Evolutionary conservation across 2,797 vertebrate species (phyloP).

Genomic region (Artibeus jamaicensis): DNA sequence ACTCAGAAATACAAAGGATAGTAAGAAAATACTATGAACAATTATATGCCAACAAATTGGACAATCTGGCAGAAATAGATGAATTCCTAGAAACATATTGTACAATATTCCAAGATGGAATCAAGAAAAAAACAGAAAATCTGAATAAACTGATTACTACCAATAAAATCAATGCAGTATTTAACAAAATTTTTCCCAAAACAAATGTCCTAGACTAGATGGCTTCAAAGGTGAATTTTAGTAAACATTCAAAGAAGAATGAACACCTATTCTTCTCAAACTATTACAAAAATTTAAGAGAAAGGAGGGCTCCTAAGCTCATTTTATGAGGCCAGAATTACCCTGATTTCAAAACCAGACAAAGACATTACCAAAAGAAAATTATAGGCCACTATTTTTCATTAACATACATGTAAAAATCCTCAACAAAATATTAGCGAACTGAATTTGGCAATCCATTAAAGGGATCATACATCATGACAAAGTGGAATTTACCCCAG

Average conservation of each 20-base stretch:
- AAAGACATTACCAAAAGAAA: not conserved
- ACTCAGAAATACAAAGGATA: not conserved
- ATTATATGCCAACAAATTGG: not conserved
- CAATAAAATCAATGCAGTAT: not conserved
- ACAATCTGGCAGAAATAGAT: not conserved
- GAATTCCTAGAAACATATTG: not conserved
- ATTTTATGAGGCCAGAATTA: not conserved
- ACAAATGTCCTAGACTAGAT: not conserved
- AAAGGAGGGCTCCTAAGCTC: not conserved
- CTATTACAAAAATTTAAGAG: not conserved
- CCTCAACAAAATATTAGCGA: not conserved
- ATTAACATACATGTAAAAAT: not conserved
- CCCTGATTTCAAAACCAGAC: not conserved
- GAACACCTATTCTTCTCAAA: not conserved
- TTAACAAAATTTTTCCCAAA: not conserved
- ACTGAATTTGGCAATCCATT: not conserved
- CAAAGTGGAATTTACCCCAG: not conserved
- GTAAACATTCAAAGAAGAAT: not conserved
- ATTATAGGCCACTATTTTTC: not conserved
- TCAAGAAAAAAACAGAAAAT: not conserved
- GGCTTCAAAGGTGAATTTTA: not conserved
- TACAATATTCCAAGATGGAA: not conserved
- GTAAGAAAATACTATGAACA: not conserved
- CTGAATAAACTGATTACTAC: not conserved
- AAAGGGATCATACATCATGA: not conserved